phyloP scores from a whole-genome alignment of 2,113 vertebrate genomes.

The Myotis lucifugus region DNA sequence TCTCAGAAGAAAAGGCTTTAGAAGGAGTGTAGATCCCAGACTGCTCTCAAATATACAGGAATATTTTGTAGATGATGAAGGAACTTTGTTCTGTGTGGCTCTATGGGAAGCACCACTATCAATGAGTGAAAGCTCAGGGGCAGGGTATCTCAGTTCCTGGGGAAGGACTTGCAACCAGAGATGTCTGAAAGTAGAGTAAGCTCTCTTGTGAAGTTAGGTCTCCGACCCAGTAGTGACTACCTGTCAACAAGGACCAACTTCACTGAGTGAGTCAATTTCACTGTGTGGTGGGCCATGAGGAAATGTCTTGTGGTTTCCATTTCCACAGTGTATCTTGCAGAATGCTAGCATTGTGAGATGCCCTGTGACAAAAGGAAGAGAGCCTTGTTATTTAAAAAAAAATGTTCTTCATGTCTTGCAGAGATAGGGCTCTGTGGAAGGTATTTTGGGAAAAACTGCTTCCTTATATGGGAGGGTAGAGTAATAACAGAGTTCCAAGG shows the following conservation, averaged over 20 bases:
- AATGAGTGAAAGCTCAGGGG: neutral
- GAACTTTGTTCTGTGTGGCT: neutral
- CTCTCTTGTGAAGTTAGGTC: neutral
- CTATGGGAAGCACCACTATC: neutral
- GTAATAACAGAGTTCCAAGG: neutral
- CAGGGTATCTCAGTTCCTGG: neutral
- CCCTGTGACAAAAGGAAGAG: neutral
- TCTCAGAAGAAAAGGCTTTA: neutral
- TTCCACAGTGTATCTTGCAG: neutral
- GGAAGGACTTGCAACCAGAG: neutral
- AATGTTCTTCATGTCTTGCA: neutral
- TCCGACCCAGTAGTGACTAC: neutral
- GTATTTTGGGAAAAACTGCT: neutral
- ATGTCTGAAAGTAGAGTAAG: neutral
- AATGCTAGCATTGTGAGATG: neutral
- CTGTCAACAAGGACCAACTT: neutral
- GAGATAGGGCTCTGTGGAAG: neutral
- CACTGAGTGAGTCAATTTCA: neutral
- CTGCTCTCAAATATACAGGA: neutral
- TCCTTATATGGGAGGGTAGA: neutral
- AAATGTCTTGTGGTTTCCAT: neutral
- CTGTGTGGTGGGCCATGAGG: neutral
- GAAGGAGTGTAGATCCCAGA: neutral
- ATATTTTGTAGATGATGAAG: neutral
- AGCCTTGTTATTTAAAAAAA: neutral